Base-by-base conservation (phyloP, 2,113 vertebrate species). In the Hiodon alosoides region DNA sequence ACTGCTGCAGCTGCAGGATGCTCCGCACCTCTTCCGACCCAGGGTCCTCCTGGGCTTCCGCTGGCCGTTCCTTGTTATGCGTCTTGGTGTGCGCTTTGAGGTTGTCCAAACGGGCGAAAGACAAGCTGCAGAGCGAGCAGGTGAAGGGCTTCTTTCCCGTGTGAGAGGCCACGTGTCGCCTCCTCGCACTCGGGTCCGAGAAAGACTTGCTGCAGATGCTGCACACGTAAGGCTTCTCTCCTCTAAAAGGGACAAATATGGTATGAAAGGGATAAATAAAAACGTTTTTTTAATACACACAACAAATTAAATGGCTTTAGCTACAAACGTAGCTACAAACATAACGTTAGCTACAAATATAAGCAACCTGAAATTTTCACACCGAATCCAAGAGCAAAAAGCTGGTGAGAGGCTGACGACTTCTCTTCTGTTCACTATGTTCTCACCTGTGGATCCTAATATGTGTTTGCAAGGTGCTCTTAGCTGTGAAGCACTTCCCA, bases 401-500 rank as follows among this genome's bases (percentile, higher is more conserved):
- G 54, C 3, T 13, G 65, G 6, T 17, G 17, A 17, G 5, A 4
- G 0, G 31, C 17, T 8, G 3, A 10, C 3, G 54, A 11, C 54
- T 46, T 58, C 17, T 4, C 11, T 13, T 11, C 9, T 64, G 7
- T 8, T 2, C 11, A 14, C 11, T 59, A 3, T 7, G 4, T 4
- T 66, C 85, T 80, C 87, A 99, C 97, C 94, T 93, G 88, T 99
- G 97, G 75, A 98, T 98, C 78, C 94, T 88, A 84, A 99, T 99
- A 78, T 99, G 97, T 14, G 94, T 99, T 90, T 98, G 96, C 83
- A 99, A 91, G 14, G 96, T 96, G 85, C 95, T 98, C 89, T 98
- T 99, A 78, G 94, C 93, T 67, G 96, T 96, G 81, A 98, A 99
- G 77, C 96, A 97, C 83, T 98, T 99, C 60, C 97, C 97, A 89